Base-by-base conservation (phyloP, 2,888 invertebrate genomes). In the Harpalus rubripes region DNA sequence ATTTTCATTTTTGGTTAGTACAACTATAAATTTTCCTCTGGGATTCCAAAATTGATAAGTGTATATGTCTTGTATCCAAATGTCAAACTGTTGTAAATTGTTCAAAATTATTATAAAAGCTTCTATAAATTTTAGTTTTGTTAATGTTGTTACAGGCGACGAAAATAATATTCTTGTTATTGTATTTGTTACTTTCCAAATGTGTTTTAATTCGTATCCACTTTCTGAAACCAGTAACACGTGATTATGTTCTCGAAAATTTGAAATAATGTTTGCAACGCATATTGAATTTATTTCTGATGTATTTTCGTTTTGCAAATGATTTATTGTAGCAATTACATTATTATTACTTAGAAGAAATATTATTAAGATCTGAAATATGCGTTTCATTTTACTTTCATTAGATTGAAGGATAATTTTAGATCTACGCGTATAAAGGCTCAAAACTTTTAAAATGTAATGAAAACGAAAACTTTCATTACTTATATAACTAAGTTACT, bases 21-120 rank as follows among this genome's bases (percentile, higher is more conserved):
- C n/a, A 16, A 74, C 22, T n/a, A 74, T n/a, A 44, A 74, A 74
- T 74, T 56, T 74, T 7, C 74, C 74, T 74, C 74, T 41, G 41
- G 74, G 44, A 16, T 74, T 74, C 74, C 74, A 74, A 10, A 56
- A 74, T 74, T 65, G 32, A 39, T 65, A 65, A 10, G 65, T 12
- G 4, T 8, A 32, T 26, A 65, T 26, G 8, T 1, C 10, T 7
- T 15, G 1, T 10, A 65, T 12, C 65, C 65, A 65, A 8, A 5
- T 32, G 26, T 65, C 32, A 32, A 65, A 65, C 12, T 65, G 32
- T 65, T 65, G 39, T 65, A 65, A 6, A 1, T n/a, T 65, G 7
- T 39, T 65, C 12, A 65, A 8, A 65, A 65, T n/a, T 65, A 65
- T 32, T 12, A 32, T 39, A 65, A 65, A 65, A 10, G 12, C 0